Base-by-base conservation (phyloP, 2,888 invertebrate genomes). In the Brachyptera risi region DNA sequence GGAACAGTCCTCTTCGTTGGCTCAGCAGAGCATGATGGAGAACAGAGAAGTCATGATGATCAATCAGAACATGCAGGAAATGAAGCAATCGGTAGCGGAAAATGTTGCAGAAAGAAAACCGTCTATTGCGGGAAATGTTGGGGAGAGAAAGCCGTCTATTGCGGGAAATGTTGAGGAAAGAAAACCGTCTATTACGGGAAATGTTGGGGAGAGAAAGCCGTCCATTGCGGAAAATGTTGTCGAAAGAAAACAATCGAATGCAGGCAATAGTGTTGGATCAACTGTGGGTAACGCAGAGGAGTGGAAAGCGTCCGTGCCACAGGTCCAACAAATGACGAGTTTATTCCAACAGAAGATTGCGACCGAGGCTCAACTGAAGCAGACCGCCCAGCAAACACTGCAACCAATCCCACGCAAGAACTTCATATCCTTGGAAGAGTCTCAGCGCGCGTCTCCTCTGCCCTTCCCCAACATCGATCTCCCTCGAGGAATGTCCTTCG, bases 381-480 rank as follows among this genome's bases (percentile, higher is more conserved):
- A 5, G 31, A 31, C 5, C 5, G 31, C 11, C 5, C 31, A 31
- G 11, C 31, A 31, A 31, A 31, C 11, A 11, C 4, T 21, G n/a
- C 51, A 49, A 11, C 56, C 56, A n/a, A 24, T 51, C 26, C 40
- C 63, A 7, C 19, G 11, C 5, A 19, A 35, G 11, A 17, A 37
- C 9, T 40, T 27, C n/a, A 42, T 38, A 15, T 58, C 62, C 27
- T 37, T 51, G 17, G 23, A n/a, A 47, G 58, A 56, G 56, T 19
- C 44, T 44, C 44, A 44, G 21, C 15, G 44, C 40, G 62, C 50
- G 17, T 47, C 47, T 13, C 63, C 58, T 54, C 51, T 31, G 38
- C 64, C 56, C 19, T 47, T 54, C 42, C 62, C 24, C 42, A 56
- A 37, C 58, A 65, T 24, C 56, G 63, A 44, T 59, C 64, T 37